Percentiles rank a stretch among this genome's conserved stretches.
Evolutionary conservation across 2,113 vertebrate genomes (phyloP).

Genomic region (Lepus timidus): DNA sequence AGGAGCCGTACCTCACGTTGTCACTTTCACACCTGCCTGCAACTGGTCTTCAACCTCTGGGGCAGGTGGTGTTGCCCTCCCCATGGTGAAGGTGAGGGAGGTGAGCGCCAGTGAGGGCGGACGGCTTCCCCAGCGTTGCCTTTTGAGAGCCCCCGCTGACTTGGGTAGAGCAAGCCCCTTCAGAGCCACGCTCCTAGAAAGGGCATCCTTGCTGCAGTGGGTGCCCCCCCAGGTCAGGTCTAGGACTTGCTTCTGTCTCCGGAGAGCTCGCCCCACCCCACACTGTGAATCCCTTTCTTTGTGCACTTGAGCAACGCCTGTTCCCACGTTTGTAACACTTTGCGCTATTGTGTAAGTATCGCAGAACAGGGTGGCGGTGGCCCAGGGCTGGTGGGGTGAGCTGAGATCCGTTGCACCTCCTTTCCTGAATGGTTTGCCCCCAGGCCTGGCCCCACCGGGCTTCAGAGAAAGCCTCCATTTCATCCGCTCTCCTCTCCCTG

Average conservation of each 20-base stretch:
- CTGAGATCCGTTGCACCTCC: background rate
- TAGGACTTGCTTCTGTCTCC: background rate
- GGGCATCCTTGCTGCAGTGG: accelerated
- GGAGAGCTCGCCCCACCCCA: background rate
- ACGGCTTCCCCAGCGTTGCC: background rate
- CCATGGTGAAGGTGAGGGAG: background rate
- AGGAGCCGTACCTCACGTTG: background rate
- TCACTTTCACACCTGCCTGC: accelerated
- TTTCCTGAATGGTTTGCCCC: background rate
- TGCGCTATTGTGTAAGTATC: background rate
- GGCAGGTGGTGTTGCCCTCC: background rate
- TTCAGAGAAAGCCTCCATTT: constrained; percentile 49
- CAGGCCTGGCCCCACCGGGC: background rate
- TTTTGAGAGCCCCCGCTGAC: background rate
- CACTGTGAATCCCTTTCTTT: background rate
- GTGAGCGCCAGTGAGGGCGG: background rate
- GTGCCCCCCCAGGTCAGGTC: background rate
- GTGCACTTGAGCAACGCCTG: background rate
- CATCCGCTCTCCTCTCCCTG: background rate
- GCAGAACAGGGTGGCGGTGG: background rate
- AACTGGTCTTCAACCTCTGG: accelerated
- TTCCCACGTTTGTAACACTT: background rate
- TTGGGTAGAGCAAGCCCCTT: background rate
- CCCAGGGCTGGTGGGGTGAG: background rate
- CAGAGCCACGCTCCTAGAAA: background rate